phyloP scores from a whole-genome alignment of 1,140 invertebrate species.

The roundworm (Caenorhabditis elegans) region DNA sequence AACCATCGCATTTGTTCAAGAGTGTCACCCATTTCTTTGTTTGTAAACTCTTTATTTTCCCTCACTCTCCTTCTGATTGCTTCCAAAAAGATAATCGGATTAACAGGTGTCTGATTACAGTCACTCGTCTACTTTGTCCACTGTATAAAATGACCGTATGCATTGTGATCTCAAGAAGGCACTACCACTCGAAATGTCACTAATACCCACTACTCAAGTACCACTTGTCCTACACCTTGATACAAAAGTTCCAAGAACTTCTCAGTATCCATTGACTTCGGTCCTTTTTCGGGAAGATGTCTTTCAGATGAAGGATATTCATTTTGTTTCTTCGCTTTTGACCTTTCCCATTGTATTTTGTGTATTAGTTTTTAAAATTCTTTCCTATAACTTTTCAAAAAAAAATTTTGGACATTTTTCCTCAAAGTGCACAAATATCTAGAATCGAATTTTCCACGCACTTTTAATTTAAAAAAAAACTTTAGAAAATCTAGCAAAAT shows the following conservation, averaged over 20 bases:
- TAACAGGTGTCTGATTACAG: conserved; percentile 22
- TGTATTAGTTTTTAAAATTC: too few relatives aligned
- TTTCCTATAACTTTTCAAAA: too few relatives aligned
- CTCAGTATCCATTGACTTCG: background rate
- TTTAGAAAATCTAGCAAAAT: too few relatives aligned
- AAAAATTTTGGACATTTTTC: too few relatives aligned
- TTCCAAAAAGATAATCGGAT: background rate
- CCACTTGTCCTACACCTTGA: conserved; percentile 32
- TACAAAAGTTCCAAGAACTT: conserved; percentile 6
- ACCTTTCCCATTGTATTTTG: too few relatives aligned
- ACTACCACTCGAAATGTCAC: conserved; percentile 12
- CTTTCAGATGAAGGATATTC: background rate
- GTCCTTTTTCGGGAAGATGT: background rate
- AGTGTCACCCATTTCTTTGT: background rate
- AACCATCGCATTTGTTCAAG: background rate
- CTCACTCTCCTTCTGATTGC: background rate
- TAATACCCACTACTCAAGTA: conserved; percentile 28
- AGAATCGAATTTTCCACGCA: too few relatives aligned
- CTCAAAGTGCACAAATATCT: too few relatives aligned
- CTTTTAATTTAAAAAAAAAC: too few relatives aligned
- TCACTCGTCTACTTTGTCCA: too few relatives aligned
- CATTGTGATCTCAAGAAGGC: background rate
- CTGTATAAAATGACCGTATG: background rate
- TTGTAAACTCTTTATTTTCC: conserved; percentile 6
- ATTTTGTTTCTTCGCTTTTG: too few relatives aligned